A percentile compares a stretch with the other conserved stretches of the same genome.
Evolutionary conservation across 2,888 invertebrate species (phyloP).

Genomic region (Caenorhabditis uteleia): DNA sequence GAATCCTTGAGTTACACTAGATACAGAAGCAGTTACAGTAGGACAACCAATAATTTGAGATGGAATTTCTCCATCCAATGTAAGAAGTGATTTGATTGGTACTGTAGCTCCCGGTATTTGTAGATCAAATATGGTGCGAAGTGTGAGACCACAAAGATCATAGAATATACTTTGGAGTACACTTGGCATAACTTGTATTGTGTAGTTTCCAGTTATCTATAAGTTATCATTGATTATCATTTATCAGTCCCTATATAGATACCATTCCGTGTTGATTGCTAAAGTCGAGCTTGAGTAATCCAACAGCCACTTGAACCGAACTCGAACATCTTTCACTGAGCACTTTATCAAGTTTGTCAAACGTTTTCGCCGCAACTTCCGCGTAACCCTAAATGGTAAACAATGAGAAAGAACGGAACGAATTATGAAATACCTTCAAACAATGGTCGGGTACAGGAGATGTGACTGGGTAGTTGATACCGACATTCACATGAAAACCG

Average conservation of each 20-base stretch:
- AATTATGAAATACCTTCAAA: conserved; percentile 47
- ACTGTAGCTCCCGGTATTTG: conserved; percentile 80
- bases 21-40: conserved; percentile 69
- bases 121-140: conserved; percentile 89
- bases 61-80: conserved; percentile 59
- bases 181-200: conserved; percentile 85
- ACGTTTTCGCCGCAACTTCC: conserved; percentile 56
- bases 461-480: conserved; percentile 59
- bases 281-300: conserved; percentile 81
- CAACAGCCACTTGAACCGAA: conserved; percentile 91
- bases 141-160: conserved; percentile 90
- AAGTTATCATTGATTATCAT: not conserved
- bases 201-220: conserved; percentile 78
- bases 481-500: conserved; percentile 66
- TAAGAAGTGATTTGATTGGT: conserved; percentile 61
- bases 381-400: conserved; percentile 50
- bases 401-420: not conserved
- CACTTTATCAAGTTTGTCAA: conserved; percentile 78
- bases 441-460: conserved; percentile 62
- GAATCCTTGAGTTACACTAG: conserved; percentile 85
- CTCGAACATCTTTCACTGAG: conserved; percentile 90
- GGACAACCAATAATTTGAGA: conserved; percentile 53
- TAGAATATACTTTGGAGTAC: conserved; percentile 89
- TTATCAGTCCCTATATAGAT: conserved; percentile 37
- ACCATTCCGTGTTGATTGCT: conserved; percentile 66